Evolutionary conservation across 2,797 vertebrate genomes (phyloP).

Genomic region (Falco biarmicus): DNA sequence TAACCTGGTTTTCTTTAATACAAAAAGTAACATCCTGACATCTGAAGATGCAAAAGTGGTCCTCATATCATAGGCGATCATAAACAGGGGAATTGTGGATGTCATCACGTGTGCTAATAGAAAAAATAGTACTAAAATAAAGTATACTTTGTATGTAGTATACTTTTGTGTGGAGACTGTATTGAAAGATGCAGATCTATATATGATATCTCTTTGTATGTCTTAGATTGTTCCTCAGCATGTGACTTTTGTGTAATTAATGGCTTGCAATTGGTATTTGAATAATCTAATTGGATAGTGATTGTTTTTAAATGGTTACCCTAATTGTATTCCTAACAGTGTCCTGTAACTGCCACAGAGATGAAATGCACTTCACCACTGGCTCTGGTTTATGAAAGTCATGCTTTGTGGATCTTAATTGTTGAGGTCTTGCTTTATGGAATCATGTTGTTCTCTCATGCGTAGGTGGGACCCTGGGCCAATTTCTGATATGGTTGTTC

Average conservation of each 20-base stretch:
- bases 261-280: conserved; percentile 10
- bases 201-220: not conserved
- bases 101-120: not conserved
- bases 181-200: not conserved
- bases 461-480: not conserved
- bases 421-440: not conserved
- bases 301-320: not conserved
- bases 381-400: not conserved
- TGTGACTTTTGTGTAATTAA: not conserved
- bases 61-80: not conserved
- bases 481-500: not conserved
- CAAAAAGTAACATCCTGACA: not conserved
- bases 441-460: not conserved
- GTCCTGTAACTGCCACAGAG: not conserved
- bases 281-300: conserved; percentile 14
- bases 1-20: not conserved
- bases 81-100: not conserved
- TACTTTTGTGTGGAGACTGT: not conserved
- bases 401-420: not conserved
- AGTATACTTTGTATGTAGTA: not conserved
- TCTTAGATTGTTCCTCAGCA: not conserved
- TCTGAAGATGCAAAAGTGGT: not conserved
- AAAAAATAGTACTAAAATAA: not conserved
- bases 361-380: not conserved
- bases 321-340: not conserved